Percentiles rank a stretch among this genome's conserved stretches.
These are phyloP conservation scores for Palythoa grandis DNA, from an alignment of 92 coral and sea anemone genomes.

Conservation along the genomic window DNA sequence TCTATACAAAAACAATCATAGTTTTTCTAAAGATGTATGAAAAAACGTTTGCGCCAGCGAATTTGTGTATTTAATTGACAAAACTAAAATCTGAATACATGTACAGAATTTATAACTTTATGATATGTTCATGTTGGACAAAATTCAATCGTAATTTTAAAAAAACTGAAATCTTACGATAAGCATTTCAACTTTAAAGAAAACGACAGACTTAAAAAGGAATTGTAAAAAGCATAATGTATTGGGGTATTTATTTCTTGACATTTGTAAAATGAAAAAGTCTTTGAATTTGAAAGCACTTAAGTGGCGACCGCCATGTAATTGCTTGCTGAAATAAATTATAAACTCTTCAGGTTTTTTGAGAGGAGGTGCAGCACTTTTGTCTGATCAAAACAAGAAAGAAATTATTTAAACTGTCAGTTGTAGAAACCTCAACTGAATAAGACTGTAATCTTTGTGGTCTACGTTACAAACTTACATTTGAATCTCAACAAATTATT, in stretches of 20 bases:
- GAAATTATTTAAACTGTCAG: neutral
- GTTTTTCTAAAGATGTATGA: too few species aligned
- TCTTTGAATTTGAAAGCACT: conserved; percentile 1
- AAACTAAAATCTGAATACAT: too few species aligned
- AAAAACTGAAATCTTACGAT: neutral
- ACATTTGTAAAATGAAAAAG: neutral
- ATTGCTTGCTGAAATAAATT: conserved; percentile 37
- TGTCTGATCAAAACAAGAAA: conserved; percentile 10
- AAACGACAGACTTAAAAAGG: neutral
- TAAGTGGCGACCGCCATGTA: conserved; percentile 3
- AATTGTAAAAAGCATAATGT: neutral
- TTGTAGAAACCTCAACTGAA: neutral
- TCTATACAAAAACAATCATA: too few species aligned
- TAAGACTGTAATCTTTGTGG: neutral
- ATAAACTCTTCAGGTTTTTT: neutral
- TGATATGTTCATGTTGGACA: too few species aligned
- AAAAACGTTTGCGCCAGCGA: too few species aligned
- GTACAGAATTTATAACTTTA: too few species aligned
- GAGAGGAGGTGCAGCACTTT: neutral
- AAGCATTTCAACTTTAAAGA: neutral
- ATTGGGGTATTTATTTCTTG: neutral
- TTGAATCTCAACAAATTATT: neutral
- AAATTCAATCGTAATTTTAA: too few species aligned
- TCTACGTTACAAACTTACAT: neutral
- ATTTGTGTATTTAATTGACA: too few species aligned